Evolutionary conservation across 1,140 invertebrate genomes (phyloP), one percentile per base, ranked within the genome.

Genomic region (Psilanteris sp.): DNA sequence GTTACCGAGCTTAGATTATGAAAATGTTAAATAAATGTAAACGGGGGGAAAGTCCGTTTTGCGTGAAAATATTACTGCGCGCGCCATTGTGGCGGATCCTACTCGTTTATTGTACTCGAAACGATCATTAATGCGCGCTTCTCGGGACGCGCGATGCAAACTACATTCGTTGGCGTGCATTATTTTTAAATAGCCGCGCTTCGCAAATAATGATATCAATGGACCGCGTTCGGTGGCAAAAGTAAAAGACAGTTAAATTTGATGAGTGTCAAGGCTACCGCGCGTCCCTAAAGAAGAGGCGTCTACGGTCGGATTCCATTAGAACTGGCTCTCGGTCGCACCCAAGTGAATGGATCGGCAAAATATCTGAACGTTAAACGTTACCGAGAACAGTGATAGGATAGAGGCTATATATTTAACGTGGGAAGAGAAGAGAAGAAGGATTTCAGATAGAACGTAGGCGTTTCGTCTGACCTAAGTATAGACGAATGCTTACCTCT

Each of bases 331-430:
- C 29, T 39, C 32, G 41, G 59, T 64, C 48, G 48, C 46, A 32
- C 41, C 57, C 39, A 39, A 48, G 72, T 36, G 64, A 62, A 57
- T 55, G 62, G 54, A 43, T 37, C 41, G 46, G 44, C 41, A 14
- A 37, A 57, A 43, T 59, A 41, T 37, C 50, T 59, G 44, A 46
- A 46, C 55, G 41, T 61, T 20, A 18, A 61, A 32, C 26, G 9
- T 52, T 64, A 61, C 76, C 16, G 31, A 41, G 54, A 52, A 61
- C 43, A 14, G 37, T 46, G 54, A 61, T 39, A 59, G 55, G 44
- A 43, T 57, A 27, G 16, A 43, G n/a, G n/a, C 64, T 70, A 32
- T 67, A 68, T 71, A 72, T 76, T 79, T 74, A 77, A 74, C 73
- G 68, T 77, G 74, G 66, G 66, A 79, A 79, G 62, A 59, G 71